A percentile compares a stretch with the other conserved stretches of the same genome.
These are phyloP conservation scores for Abramis brama DNA, from an alignment of 2,113 vertebrate species.

Conservation along the genomic window DNA sequence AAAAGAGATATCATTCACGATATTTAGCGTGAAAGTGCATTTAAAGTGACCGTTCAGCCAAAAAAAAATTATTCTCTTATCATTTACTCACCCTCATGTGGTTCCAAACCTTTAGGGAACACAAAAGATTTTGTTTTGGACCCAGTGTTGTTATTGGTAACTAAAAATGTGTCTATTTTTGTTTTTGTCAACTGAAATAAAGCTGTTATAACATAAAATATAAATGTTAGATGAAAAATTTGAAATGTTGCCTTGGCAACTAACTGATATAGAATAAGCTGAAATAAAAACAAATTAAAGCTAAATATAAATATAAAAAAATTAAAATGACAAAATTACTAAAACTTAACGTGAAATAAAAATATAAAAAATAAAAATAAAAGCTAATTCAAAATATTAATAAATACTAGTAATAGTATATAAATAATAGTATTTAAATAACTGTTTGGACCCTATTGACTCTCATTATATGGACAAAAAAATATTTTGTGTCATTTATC, in stretches of 20 bases:
- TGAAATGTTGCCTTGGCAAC: background rate
- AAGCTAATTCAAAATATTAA: background rate
- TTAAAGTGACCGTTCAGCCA: background rate
- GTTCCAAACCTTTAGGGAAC: background rate
- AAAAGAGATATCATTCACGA: background rate
- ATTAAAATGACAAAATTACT: background rate
- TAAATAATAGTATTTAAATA: background rate
- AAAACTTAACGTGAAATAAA: background rate
- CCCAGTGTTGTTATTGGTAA: too few relatives aligned
- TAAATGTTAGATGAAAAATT: background rate
- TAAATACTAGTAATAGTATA: background rate
- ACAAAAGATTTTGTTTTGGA: background rate
- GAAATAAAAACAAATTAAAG: background rate
- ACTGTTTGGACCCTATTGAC: background rate
- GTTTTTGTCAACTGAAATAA: too few relatives aligned
- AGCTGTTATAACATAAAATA: background rate
- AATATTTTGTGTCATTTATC: background rate
- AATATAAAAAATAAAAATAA: background rate
- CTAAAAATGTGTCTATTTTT: background rate
- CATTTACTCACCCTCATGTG: background rate
- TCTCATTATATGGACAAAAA: background rate
- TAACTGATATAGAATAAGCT: background rate
- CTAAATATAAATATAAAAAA: too few relatives aligned
- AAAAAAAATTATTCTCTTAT: background rate
- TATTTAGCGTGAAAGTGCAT: slow-evolving; percentile 9